Evolutionary conservation across 1,140 invertebrate species (phyloP), one percentile per base, ranked within the genome.

Genomic region (Zeugodacus cucurbitae): DNA sequence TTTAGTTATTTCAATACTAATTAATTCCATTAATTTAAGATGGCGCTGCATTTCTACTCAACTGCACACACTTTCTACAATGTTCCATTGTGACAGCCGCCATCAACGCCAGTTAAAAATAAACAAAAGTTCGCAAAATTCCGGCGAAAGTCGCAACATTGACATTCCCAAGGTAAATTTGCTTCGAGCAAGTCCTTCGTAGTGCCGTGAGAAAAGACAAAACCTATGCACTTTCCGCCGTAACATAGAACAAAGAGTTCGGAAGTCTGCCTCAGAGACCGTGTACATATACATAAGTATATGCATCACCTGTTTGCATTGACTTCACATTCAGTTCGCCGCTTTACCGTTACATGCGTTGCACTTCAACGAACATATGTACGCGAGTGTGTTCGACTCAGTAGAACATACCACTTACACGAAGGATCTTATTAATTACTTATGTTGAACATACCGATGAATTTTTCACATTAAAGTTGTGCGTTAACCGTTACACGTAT

Each of bases 371-470:
- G 11, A 29, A 74, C 67, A 74, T 41, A 74, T 67, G 64, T 34
- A 20, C 11, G 48, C 3, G 14, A 4, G 64, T 34, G 34, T 34
- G 32, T 67, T 2, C 26, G 11, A 34, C 29, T 11, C 8, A 67
- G 62, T 74, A 5, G 20, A 22, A 34, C 20, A n/a, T n/a, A 14
- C n/a, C 41, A 82, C 74, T 29, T 17, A 82, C 37, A 44, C 17
- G 74, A 82, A 82, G 74, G 26, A 48, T 82, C 74, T 82, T 82
- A 82, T 82, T 82, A 82, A 82, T 82, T 82, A 82, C 74, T 82
- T 82, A 82, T 29, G 74, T 82, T 82, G 37, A 26, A 82, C 74
- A 82, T 11, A 11, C 41, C 26, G 8, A 44, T 82, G 29, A 17
- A 82, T 82, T 6, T 48, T 82, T 82, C 44, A 82, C 48, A 29